Conservation (phyloP, 2,113 vertebrate genomes). For the Solea solea region DNA sequence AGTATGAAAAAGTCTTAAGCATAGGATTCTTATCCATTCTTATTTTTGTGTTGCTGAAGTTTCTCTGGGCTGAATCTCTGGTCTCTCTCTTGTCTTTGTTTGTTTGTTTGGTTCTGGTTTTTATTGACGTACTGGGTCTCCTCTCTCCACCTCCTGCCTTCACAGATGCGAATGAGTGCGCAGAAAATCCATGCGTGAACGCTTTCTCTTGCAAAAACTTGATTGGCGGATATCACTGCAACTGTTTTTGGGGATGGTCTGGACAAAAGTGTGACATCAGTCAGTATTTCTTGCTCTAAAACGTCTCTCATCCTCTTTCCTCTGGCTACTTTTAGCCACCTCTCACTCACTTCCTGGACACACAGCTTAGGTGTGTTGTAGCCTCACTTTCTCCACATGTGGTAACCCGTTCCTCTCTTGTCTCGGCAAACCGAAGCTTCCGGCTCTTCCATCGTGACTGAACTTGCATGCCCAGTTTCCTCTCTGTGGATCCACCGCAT, state of each 20-base stretch:
- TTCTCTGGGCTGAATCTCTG: slow-evolving; percentile 9
- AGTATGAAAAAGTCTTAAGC: no score
- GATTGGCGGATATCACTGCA: slow-evolving; percentile 99
- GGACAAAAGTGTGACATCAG: slow-evolving; percentile 97
- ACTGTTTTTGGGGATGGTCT: slow-evolving; percentile 95
- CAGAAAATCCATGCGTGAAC: slow-evolving; percentile 91
- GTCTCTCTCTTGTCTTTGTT: slow-evolving; percentile 17
- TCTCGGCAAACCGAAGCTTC: slow-evolving; percentile 33
- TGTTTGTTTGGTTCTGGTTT: slow-evolving; percentile 12
- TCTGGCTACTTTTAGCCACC: slow-evolving; percentile 3
- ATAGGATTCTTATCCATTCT: background rate
- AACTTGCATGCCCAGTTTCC: slow-evolving; percentile 53
- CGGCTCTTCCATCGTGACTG: slow-evolving; percentile 31
- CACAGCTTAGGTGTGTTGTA: slow-evolving; percentile 31
- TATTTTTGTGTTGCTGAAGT: background rate
- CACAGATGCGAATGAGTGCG: slow-evolving; percentile 99
- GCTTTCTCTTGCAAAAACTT: slow-evolving; percentile 99
- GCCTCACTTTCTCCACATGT: slow-evolving; percentile 46
- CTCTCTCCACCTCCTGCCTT: slow-evolving; percentile 81
- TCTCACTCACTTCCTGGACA: slow-evolving; percentile 43
- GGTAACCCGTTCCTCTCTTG: slow-evolving; percentile 42
- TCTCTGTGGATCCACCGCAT: slow-evolving; percentile 33
- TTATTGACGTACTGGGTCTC: slow-evolving; percentile 58
- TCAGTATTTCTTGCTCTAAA: slow-evolving; percentile 86
- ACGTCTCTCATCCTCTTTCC: slow-evolving; percentile 15